Percentiles rank a stretch among this genome's conserved stretches.
These are phyloP conservation scores for Ariopsis seemanni DNA, from an alignment of 2,113 vertebrate genomes.

Conservation along the genomic window DNA sequence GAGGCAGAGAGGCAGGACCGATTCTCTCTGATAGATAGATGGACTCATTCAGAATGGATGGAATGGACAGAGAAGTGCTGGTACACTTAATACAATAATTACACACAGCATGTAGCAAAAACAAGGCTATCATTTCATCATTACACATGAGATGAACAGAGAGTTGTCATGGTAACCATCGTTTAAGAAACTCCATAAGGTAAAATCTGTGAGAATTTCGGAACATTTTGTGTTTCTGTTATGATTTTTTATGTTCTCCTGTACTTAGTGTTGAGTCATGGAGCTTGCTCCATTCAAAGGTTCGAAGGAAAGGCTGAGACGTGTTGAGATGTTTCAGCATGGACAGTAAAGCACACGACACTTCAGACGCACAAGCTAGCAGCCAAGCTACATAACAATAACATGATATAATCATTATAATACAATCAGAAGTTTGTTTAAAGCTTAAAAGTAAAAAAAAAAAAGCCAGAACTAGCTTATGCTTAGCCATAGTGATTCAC, in stretches of 20 bases:
- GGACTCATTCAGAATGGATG: constrained; percentile 19
- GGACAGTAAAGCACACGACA: no score
- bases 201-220: no score
- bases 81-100: constrained; percentile 11
- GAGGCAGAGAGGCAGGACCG: neutral
- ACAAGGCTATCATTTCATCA: neutral
- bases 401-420: no score
- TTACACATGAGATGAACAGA: neutral
- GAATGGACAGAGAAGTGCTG: constrained; percentile 17
- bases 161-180: neutral
- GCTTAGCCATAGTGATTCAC: neutral
- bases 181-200: neutral
- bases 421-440: neutral
- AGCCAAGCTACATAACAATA: no score
- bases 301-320: no score
- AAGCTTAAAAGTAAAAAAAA: neutral
- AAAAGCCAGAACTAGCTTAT: neutral
- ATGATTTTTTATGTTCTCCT: no score
- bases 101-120: neutral
- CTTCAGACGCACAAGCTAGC: no score
- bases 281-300: no score
- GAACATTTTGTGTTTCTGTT: no score
- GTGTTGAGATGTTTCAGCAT: no score
- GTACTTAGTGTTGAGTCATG: no score
- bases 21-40: constrained; percentile 32